Conservation (phyloP, 2,797 vertebrate species). For the Eulemur mongoz region DNA sequence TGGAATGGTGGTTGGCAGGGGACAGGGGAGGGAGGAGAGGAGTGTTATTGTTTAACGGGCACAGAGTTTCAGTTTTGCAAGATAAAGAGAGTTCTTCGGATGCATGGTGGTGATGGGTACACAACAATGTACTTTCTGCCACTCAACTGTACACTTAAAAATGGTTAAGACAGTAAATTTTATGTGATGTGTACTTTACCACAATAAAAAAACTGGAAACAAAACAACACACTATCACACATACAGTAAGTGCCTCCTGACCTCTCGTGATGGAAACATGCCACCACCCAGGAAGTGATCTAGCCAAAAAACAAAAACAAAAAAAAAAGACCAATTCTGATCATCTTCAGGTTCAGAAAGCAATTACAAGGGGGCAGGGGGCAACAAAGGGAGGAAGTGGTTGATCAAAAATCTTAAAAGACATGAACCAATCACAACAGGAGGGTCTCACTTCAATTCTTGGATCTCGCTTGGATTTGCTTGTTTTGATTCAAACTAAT, state of each 20-base stretch:
- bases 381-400: not conserved
- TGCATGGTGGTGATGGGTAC: rapidly evolving
- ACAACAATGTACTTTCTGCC: not conserved
- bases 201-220: not conserved
- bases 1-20: not conserved
- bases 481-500: not conserved
- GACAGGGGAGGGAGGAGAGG: too few species aligned
- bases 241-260: not conserved
- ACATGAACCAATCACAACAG: not conserved
- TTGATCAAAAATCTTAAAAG: not conserved
- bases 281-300: not conserved
- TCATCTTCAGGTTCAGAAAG: not conserved
- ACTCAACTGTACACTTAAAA: not conserved
- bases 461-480: not conserved
- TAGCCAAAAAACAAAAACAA: not conserved
- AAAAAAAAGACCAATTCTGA: not conserved
- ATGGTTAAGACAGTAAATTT: not conserved
- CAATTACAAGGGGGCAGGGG: too few species aligned
- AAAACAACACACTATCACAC: not conserved
- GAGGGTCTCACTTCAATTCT: not conserved
- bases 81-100: not conserved
- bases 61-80: not conserved
- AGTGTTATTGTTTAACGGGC: not conserved
- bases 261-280: not conserved
- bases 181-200: not conserved